Conservation (phyloP, 2,888 invertebrate genomes). For the Caenorhabditis uteleia region DNA sequence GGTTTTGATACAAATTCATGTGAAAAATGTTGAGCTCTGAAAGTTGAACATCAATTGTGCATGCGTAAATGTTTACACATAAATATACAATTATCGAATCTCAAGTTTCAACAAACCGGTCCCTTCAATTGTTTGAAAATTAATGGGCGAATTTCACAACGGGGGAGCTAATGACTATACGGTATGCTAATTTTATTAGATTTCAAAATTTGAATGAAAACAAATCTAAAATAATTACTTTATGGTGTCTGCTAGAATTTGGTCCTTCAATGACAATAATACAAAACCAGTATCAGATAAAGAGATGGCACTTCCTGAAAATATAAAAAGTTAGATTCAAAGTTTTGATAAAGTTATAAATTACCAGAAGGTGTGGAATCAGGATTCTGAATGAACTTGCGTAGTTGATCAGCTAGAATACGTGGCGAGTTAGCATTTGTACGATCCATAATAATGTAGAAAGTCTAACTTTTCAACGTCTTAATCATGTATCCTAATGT, state of each 20-base stretch:
- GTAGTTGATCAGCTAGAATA: slow-evolving; percentile 52
- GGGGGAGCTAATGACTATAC: not conserved
- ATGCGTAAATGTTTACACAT: not conserved
- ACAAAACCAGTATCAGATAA: slow-evolving; percentile 61
- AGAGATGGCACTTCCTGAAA: slow-evolving; percentile 46
- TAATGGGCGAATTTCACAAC: too few species aligned
- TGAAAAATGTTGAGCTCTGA: slow-evolving; percentile 51
- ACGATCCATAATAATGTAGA: slow-evolving; percentile 37
- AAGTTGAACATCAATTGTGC: slow-evolving; percentile 20
- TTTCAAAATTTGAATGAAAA: not conserved
- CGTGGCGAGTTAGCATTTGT: slow-evolving; percentile 42
- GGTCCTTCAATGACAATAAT: slow-evolving; percentile 57
- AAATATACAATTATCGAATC: not conserved
- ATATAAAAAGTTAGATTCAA: not conserved
- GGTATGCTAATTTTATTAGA: not conserved
- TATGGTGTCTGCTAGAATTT: slow-evolving; percentile 49
- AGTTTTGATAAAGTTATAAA: slow-evolving; percentile 1
- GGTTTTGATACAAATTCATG: slow-evolving; percentile 57
- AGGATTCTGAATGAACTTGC: slow-evolving; percentile 53
- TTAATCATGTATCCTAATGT: too few species aligned
- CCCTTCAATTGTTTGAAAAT: too few species aligned
- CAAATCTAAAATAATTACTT: slow-evolving; percentile 34
- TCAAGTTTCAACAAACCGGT: too few species aligned
- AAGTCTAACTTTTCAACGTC: too few species aligned
- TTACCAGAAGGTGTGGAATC: slow-evolving; percentile 53